Evolutionary conservation across 2,797 vertebrate genomes (phyloP), one percentile per base, ranked within the genome.

Genomic region (Anguilla megastoma): DNA sequence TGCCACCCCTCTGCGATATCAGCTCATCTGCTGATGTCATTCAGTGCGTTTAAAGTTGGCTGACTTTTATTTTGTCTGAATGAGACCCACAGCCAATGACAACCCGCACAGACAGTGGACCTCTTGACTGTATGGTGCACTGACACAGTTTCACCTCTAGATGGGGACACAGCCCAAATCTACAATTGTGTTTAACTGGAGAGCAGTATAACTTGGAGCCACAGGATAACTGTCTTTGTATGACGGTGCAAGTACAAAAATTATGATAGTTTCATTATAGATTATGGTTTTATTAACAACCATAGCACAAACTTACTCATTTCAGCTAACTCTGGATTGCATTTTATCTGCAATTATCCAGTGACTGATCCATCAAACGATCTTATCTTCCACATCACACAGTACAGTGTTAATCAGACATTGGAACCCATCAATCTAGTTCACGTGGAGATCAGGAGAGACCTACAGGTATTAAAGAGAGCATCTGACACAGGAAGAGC

Each of bases 101-200:
- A 41, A 79, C 21, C 36, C 16, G 14, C 71, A 36, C 9, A 36
- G 33, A 24, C 33, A 79, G 33, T 36, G 30, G 74, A 18, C 16
- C 36, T 41, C 18, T 74, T 30, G 71, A 33, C 71, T 12, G 12
- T 1, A n/a, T 50, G 9, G 3, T 82, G 45, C 79, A 82, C 0
- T 82, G 2, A 30, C 86, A 83, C 24, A 18, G 1, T 1, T 82
- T 76, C 30, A 80, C 89, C 91, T 89, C 89, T 85, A 90, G 91
- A 86, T 88, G 89, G 87, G 2, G 33, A 21, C 54, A 71, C 21
- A 74, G 21, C 54, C 56, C 18, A 82, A n/a, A 18, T 79, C 18
- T 36, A 48, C 76, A 48, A 48, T 21, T 24, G 0, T n/a, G 36
- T 48, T 30, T 7, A 48, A 45, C 18, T 1, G 36, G 45, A 21